Conservation (phyloP, 2,797 vertebrate species). For the Enteromius paludinosus region DNA sequence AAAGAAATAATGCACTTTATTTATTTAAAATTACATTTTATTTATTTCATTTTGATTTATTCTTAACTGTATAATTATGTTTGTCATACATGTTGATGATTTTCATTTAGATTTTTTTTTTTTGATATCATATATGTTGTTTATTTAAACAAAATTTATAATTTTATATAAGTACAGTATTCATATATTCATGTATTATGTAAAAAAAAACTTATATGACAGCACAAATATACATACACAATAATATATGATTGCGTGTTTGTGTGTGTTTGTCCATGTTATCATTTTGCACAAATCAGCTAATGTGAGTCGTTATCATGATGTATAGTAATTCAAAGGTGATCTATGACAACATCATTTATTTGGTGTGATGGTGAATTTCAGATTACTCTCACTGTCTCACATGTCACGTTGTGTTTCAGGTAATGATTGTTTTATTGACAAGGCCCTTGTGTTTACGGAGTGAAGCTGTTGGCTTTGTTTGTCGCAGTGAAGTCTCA, state of each 20-base stretch:
- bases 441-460: slow-evolving; percentile 46
- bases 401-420: slow-evolving; percentile 35
- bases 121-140: too few relatives aligned
- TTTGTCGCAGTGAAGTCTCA: slow-evolving; percentile 72
- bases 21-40: too few relatives aligned
- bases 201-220: too few relatives aligned
- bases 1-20: too few relatives aligned
- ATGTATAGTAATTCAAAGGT: neutral
- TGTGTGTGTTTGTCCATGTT: neutral
- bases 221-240: neutral
- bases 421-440: slow-evolving; percentile 45
- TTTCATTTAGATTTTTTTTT: too few relatives aligned
- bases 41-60: neutral
- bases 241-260: neutral
- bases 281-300: neutral
- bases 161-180: too few relatives aligned
- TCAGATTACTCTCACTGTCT: slow-evolving; percentile 23
- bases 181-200: too few relatives aligned
- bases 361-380: slow-evolving; percentile 18
- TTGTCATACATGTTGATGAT: too few relatives aligned
- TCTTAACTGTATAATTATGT: neutral
- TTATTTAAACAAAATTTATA: too few relatives aligned
- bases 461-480: slow-evolving; percentile 53
- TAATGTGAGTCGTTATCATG: neutral
- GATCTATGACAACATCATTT: neutral